Base-by-base conservation (phyloP, 2,888 invertebrate species). In the Drosophila niveifrons region DNA sequence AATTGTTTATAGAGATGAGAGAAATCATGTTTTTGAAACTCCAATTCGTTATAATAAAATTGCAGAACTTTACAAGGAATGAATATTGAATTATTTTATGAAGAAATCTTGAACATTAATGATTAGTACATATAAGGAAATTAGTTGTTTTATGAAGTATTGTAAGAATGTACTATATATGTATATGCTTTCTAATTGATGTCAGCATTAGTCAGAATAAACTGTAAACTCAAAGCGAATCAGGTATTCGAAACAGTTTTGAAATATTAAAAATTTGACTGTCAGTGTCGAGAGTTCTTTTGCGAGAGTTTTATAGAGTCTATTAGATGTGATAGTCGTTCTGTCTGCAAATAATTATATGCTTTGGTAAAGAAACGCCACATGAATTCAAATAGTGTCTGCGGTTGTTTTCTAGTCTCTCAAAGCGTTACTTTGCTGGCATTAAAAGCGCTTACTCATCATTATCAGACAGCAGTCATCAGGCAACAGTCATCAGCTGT, bases 391-490 rank as follows among this genome's bases (percentile, higher is more conserved):
- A 61, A 71, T 52, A 28, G 41, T 61, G 50, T 51, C 59, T 66
- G 52, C 72, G 72, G 57, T 61, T 58, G 66, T 61, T 43, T 61
- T 51, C 51, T 50, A 23, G 46, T 57, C 34, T 57, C 18, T 56
- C 47, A 71, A 72, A 71, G 72, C 66, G 48, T 68, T 75, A 57
- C 61, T 73, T 56, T 51, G 68, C 57, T 59, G 71, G 61, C 73
- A 73, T 67, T 68, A 70, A 83, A 80, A 83, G 70, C 78, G 82
- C 87, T 82, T 75, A 76, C 76, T 82, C 87, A 82, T 82, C 84
- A 78, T 80, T 83, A 82, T 86, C 87, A 70, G 69, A 53, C 68
- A 55, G 64, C 70, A 72, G 76, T 53, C 69, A 76, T 76, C 75
- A 65, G 23, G 44, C 55, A 63, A 44, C 55, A 50, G 41, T 61